These are phyloP conservation scores for Myiagra hebetior DNA, from an alignment of 2,113 vertebrate species.

Conservation along the genomic window DNA sequence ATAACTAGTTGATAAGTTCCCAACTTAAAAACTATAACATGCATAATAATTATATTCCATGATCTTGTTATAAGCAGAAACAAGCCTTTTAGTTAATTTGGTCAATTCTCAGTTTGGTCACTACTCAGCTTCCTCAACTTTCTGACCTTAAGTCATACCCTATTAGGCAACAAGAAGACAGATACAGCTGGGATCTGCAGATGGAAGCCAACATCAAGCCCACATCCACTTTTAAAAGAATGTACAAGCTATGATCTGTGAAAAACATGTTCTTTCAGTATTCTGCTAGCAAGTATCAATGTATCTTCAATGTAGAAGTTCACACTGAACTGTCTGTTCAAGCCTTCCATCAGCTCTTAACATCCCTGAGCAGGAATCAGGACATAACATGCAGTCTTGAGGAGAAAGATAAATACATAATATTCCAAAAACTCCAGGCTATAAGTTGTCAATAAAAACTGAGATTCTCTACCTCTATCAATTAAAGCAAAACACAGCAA, in stretches of 20 bases:
- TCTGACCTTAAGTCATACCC: not conserved
- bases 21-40: not conserved
- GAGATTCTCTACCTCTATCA: not conserved
- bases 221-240: not conserved
- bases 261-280: not conserved
- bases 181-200: not conserved
- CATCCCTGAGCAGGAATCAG: not conserved
- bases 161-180: not conserved
- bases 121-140: not conserved
- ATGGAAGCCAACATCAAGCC: not conserved
- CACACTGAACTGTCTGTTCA: not conserved
- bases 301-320: not conserved
- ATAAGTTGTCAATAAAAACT: not conserved
- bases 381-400: accelerated
- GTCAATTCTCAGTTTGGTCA: not conserved
- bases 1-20: not conserved
- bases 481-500: not conserved
- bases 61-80: not conserved
- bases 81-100: not conserved
- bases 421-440: not conserved
- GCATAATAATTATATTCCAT: not conserved
- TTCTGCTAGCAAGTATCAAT: not conserved
- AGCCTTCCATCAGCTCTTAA: not conserved
- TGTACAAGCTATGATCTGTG: not conserved
- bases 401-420: not conserved